Evolutionary conservation across 1,140 invertebrate genomes (phyloP).

Genomic region (Polypedilum pembai): DNA sequence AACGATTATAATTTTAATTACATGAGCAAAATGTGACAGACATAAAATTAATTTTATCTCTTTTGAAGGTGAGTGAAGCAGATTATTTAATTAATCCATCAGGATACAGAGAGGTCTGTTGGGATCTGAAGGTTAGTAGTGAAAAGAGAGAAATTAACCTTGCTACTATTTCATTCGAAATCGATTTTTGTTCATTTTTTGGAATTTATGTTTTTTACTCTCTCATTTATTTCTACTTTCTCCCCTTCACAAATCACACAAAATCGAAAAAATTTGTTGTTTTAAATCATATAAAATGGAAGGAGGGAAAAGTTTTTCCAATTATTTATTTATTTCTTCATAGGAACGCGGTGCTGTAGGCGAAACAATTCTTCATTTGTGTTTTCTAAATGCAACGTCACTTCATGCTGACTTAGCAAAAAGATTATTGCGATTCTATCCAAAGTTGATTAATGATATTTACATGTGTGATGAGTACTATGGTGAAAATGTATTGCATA

Average conservation of each 20-base stretch:
- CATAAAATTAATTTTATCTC: not conserved
- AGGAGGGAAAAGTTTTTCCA: too few species aligned
- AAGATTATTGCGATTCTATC: slow-evolving; percentile 81
- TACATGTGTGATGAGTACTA: slow-evolving; percentile 97
- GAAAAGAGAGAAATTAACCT: slow-evolving; percentile 1
- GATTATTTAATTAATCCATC: slow-evolving; percentile 51
- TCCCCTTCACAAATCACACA: too few species aligned
- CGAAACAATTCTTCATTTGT: slow-evolving; percentile 89
- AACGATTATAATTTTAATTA: not conserved
- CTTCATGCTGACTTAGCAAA: slow-evolving; percentile 90
- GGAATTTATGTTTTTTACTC: slow-evolving; percentile 23
- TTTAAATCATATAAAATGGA: too few species aligned
- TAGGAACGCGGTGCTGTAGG: slow-evolving; percentile 88
- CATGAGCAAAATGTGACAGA: not conserved
- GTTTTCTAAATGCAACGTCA: slow-evolving; percentile 82
- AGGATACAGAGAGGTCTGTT: slow-evolving; percentile 77
- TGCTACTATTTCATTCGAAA: slow-evolving; percentile 28
- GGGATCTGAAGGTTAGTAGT: slow-evolving; percentile 64
- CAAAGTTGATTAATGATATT: slow-evolving; percentile 91
- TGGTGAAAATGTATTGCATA: slow-evolving; percentile 86
- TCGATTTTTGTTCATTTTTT: slow-evolving; percentile 27
- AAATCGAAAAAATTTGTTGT: too few species aligned
- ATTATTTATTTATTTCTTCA: slow-evolving; percentile 30
- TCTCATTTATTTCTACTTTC: not conserved
- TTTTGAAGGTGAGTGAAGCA: slow-evolving; percentile 38